These are phyloP conservation scores for Mesodorylaimus sp. DNA, from an alignment of 2,888 invertebrate genomes.

Conservation along the genomic window DNA sequence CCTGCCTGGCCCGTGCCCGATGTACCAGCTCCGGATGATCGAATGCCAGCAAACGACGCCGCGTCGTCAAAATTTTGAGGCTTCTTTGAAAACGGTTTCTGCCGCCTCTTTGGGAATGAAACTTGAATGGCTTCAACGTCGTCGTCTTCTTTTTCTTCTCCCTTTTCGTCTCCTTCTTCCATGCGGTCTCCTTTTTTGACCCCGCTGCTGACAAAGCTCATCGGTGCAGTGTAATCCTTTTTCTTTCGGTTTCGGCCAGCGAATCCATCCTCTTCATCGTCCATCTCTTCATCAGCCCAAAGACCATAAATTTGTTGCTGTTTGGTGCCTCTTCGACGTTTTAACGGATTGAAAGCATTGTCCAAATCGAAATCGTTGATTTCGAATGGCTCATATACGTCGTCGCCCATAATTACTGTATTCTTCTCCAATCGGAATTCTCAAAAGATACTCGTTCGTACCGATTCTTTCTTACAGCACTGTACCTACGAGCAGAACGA, in stretches of 20 bases:
- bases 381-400: conserved; percentile 81
- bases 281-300: conserved; percentile 66
- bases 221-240: conserved; percentile 51
- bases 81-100: background rate
- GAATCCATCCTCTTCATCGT: conserved; percentile 45
- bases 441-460: too few species aligned
- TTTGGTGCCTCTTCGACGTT: conserved; percentile 18
- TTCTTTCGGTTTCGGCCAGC: conserved; percentile 15
- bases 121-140: conserved; percentile 13
- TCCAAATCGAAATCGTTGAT: conserved; percentile 81
- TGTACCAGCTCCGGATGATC: background rate
- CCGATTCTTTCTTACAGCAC: too few species aligned
- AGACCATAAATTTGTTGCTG: conserved; percentile 37
- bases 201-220: conserved; percentile 78
- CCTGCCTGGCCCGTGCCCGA: conserved; percentile 39
- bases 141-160: conserved; percentile 13
- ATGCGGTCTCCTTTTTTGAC: conserved; percentile 28
- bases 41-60: background rate
- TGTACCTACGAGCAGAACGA: too few species aligned
- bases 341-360: conserved; percentile 62
- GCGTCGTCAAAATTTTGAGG: background rate
- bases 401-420: conserved; percentile 37
- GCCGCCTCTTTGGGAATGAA: background rate
- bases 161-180: too few species aligned
- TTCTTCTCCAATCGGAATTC: too few species aligned